Conservation (phyloP, 2,888 invertebrate species). For the Drosophila formosana region DNA sequence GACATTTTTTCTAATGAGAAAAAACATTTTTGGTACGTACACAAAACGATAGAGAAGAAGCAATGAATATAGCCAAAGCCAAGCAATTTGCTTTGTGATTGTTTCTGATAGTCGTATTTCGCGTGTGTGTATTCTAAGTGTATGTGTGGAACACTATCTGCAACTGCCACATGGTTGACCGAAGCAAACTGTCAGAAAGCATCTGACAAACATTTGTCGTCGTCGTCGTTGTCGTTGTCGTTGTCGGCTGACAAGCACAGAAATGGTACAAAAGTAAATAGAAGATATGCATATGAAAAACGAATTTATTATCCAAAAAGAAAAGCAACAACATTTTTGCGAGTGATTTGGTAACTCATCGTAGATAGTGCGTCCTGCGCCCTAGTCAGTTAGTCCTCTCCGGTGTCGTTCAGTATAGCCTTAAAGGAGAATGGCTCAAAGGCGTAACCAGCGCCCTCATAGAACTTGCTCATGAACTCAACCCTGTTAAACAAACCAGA, state of each 20-base stretch:
- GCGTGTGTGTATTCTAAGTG: slow-evolving; percentile 6
- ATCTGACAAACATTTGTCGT: slow-evolving; percentile 63
- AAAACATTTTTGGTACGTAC: slow-evolving; percentile 37
- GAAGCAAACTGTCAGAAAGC: slow-evolving; percentile 58
- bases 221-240: slow-evolving; percentile 9
- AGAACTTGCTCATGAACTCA: slow-evolving; percentile 98
- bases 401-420: slow-evolving; percentile 88
- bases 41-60: slow-evolving; percentile 6
- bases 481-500: slow-evolving; percentile 88
- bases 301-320: slow-evolving; percentile 61
- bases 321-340: slow-evolving; percentile 38
- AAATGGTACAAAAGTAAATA: slow-evolving; percentile 44
- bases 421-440: slow-evolving; percentile 95
- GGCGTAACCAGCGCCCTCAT: slow-evolving; percentile 91
- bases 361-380: slow-evolving; percentile 57
- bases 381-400: slow-evolving; percentile 73
- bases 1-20: slow-evolving; percentile 74
- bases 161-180: slow-evolving; percentile 59
- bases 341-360: slow-evolving; percentile 26
- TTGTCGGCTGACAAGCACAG: slow-evolving; percentile 41
- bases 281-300: slow-evolving; percentile 65
- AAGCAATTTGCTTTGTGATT: slow-evolving; percentile 67
- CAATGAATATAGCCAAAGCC: slow-evolving; percentile 27
- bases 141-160: slow-evolving; percentile 26
- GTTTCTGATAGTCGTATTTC: slow-evolving; percentile 39